Conservation (phyloP, 2,888 invertebrate genomes). For the Hirtodrosophila trivittata region DNA sequence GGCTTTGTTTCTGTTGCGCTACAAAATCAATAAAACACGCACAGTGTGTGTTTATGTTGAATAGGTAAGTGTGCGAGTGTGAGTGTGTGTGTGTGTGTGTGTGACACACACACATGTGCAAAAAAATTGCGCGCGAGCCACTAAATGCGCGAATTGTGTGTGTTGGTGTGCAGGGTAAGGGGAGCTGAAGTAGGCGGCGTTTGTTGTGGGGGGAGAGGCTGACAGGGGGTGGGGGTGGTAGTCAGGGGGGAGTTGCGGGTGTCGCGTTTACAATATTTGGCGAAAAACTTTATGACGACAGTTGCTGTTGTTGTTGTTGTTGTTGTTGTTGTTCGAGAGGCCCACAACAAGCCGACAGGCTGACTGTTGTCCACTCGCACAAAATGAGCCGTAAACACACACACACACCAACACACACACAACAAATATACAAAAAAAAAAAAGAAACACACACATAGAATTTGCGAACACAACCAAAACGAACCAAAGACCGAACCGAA, state of each 20-base stretch:
- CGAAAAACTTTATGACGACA: slow-evolving; percentile 41
- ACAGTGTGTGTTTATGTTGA: slow-evolving; percentile 18
- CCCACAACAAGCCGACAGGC: not conserved
- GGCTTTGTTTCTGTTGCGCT: slow-evolving; percentile 43
- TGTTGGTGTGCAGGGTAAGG: slow-evolving; percentile 5
- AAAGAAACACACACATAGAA: slow-evolving; percentile 35
- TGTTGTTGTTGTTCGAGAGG: not conserved
- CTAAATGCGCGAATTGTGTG: slow-evolving; percentile 29
- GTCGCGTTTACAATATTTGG: slow-evolving; percentile 41
- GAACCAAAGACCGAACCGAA: slow-evolving; percentile 26
- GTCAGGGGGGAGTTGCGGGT: not conserved
- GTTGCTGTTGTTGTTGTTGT: slow-evolving; percentile 1
- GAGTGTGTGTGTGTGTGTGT: slow-evolving; percentile 9
- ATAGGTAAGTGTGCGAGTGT: slow-evolving; percentile 7
- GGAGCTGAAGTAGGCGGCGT: not conserved
- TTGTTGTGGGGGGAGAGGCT: not conserved
- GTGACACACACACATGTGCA: slow-evolving; percentile 41
- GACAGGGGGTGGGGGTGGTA: no score
- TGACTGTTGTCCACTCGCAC: slow-evolving; percentile 10
- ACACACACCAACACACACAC: slow-evolving; percentile 7
- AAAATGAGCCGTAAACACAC: slow-evolving; percentile 36
- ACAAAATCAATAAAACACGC: slow-evolving; percentile 72
- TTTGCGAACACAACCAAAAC: slow-evolving; percentile 38
- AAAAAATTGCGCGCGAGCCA: slow-evolving; percentile 57
- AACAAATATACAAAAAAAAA: slow-evolving; percentile 28